Conservation (phyloP, 64 coral and sea anemone genomes). For the Stichodactyla mertensii region DNA sequence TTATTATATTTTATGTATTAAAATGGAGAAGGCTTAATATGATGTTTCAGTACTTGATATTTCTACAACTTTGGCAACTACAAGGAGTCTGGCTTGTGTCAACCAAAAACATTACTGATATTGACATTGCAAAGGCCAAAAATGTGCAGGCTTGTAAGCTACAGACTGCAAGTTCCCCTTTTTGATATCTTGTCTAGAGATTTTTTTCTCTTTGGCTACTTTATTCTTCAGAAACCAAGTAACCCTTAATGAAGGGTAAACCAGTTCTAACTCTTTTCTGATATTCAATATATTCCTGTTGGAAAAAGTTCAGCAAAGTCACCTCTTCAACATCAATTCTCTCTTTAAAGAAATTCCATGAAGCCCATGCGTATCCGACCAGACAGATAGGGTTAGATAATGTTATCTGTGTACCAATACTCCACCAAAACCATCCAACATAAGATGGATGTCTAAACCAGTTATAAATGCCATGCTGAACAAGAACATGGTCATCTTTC, state of each 20-base stretch:
- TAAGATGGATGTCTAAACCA: slow-evolving; percentile 83
- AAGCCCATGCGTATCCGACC: slow-evolving; percentile 66
- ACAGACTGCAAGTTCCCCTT: too few relatives aligned
- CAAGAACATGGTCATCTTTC: slow-evolving; percentile 67
- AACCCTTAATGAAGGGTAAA: slow-evolving; percentile 89
- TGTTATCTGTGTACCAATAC: slow-evolving; percentile 87
- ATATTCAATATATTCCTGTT: slow-evolving; percentile 82
- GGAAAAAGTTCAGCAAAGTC: slow-evolving; percentile 65
- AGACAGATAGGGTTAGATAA: slow-evolving; percentile 82
- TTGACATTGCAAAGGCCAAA: too few relatives aligned
- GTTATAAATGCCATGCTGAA: slow-evolving; percentile 69
- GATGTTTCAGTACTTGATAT: too few relatives aligned
- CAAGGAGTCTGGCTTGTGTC: too few relatives aligned
- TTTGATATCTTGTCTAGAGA: too few relatives aligned
- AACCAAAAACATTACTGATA: too few relatives aligned
- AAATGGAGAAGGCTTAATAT: too few relatives aligned
- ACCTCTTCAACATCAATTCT: slow-evolving; percentile 84
- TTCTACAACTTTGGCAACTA: too few relatives aligned
- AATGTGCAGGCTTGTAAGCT: too few relatives aligned
- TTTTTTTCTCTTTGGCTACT: not conserved
- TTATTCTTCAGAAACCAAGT: not conserved
- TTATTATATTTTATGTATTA: too few relatives aligned
- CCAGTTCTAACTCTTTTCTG: slow-evolving; percentile 82
- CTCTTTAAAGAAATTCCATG: slow-evolving; percentile 95
- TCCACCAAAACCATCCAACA: slow-evolving; percentile 99